Percentiles rank a stretch among this genome's conserved stretches.
These are phyloP conservation scores for Drosophila suboccidentalis DNA, from an alignment of 2,888 invertebrate genomes.

Conservation along the genomic window DNA sequence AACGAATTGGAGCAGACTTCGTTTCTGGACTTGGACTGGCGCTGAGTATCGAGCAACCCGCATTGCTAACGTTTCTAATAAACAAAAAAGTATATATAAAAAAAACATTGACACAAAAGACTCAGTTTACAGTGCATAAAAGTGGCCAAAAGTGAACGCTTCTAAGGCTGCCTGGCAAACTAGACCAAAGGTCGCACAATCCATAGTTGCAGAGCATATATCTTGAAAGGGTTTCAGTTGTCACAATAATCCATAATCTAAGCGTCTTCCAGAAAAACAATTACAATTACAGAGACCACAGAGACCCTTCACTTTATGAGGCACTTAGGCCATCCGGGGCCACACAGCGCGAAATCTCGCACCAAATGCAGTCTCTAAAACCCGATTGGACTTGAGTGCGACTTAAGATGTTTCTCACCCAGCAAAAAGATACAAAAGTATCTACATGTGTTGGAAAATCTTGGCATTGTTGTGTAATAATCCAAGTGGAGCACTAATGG, in stretches of 20 bases:
- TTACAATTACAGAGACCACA: conserved; percentile 52
- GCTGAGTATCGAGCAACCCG: not conserved
- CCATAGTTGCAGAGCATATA: not conserved
- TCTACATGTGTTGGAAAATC: conserved; percentile 21
- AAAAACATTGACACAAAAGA: conserved; percentile 78
- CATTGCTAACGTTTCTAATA: conserved; percentile 22
- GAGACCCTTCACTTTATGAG: conserved; percentile 47
- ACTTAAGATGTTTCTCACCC: conserved; percentile 33
- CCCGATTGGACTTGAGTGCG: conserved; percentile 42
- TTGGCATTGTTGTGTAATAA: conserved; percentile 57
- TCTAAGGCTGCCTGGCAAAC: conserved; percentile 53
- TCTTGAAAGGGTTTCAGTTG: conserved; percentile 1
- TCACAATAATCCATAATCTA: conserved; percentile 20
- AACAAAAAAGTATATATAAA: conserved; percentile 33
- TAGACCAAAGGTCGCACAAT: conserved; percentile 40
- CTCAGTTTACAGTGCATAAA: conserved; percentile 63
- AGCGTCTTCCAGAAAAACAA: conserved; percentile 9
- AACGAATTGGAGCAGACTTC: conserved; percentile 58
- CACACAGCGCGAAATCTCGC: conserved; percentile 65
- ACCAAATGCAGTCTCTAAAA: conserved; percentile 44
- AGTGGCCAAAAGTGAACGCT: conserved; percentile 66
- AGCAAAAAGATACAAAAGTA: conserved; percentile 8
- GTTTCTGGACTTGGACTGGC: conserved; percentile 33
- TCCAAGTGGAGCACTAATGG: conserved; percentile 35
- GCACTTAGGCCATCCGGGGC: conserved; percentile 49